Conservation (phyloP, 2,797 vertebrate species). For the Pangasius sanitwongsei region DNA sequence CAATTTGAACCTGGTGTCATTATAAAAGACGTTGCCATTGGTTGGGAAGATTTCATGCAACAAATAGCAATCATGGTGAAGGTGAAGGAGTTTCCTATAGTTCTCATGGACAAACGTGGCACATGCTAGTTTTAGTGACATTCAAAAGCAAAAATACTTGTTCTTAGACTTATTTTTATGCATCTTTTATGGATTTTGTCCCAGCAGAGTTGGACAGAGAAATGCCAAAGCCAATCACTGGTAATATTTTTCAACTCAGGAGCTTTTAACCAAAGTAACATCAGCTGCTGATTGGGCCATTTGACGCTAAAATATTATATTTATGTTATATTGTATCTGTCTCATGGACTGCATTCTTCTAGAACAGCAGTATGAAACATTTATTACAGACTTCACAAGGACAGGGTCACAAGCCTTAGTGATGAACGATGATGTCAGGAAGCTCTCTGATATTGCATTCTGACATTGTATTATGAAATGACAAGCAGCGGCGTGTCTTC, state of each 20-base stretch:
- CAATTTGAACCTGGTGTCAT: neutral
- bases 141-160: neutral
- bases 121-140: neutral
- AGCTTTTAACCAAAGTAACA: neutral
- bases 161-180: neutral
- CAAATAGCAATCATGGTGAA: neutral
- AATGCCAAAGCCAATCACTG: neutral
- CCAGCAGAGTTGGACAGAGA: no score
- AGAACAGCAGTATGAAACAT: constrained; percentile 23
- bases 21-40: neutral
- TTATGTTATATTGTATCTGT: neutral
- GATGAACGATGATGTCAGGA: constrained; percentile 39
- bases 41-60: neutral
- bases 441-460: constrained; percentile 2
- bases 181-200: neutral
- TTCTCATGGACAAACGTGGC: neutral
- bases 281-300: neutral
- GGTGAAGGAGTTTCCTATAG: no score
- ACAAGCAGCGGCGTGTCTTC: constrained; percentile 4
- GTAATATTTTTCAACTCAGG: neutral
- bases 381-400: constrained; percentile 36
- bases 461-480: constrained; percentile 24
- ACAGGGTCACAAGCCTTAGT: constrained; percentile 8
- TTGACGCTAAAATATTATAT: neutral
- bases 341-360: neutral